Evolutionary conservation across 2,113 vertebrate genomes (phyloP).

Genomic region (Mastomys natalensis): DNA sequence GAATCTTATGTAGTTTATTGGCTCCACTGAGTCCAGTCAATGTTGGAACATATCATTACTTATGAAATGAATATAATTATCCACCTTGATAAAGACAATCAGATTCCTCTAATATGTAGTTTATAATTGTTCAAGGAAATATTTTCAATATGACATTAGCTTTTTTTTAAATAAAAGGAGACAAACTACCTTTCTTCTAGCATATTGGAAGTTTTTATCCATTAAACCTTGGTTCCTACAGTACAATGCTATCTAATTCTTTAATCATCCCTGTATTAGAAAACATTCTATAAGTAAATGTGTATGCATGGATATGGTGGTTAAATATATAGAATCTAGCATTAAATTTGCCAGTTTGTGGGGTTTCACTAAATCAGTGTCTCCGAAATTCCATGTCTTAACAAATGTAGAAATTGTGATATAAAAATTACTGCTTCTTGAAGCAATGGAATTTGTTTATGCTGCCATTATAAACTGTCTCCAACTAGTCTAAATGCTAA

Average conservation of each 20-base stretch:
- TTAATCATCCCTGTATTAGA: neutral
- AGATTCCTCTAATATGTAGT: neutral
- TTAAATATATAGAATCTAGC: neutral
- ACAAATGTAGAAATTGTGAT: neutral
- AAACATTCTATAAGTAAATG: neutral
- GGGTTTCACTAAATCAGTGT: neutral
- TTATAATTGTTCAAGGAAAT: neutral
- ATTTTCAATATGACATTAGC: neutral
- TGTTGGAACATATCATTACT: neutral
- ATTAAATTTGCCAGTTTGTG: neutral
- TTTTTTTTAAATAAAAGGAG: slow-evolving; percentile 9
- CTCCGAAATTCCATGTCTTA: neutral
- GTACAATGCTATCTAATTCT: neutral
- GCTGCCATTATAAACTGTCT: neutral
- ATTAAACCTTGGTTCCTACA: neutral
- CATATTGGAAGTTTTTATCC: neutral
- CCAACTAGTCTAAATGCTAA: neutral
- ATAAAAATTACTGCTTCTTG: neutral
- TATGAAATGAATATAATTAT: neutral
- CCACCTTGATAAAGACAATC: neutral
- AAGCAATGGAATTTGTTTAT: neutral
- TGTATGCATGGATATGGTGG: neutral
- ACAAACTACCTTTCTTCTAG: neutral
- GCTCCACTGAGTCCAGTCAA: neutral
- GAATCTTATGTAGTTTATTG: neutral